phyloP scores from a whole-genome alignment of 2,797 vertebrate genomes.

The Eleutherodactylus coqui region DNA sequence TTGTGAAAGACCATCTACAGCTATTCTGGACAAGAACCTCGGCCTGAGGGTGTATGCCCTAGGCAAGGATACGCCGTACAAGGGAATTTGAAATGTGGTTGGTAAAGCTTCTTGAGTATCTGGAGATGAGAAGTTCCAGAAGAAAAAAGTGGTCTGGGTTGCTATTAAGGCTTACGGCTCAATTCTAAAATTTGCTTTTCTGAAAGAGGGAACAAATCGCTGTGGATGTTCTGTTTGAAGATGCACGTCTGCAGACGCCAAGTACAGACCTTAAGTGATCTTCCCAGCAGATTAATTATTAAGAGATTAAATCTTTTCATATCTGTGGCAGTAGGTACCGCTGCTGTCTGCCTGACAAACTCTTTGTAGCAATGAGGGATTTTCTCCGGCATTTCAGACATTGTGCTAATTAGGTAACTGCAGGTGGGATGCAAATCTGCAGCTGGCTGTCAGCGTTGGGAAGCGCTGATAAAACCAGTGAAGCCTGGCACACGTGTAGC shows the following conservation, averaged over 20 bases:
- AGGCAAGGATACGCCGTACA: too few relatives aligned
- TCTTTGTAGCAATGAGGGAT: conserved; percentile 39
- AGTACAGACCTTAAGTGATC: conserved; percentile 27
- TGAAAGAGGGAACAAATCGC: not conserved
- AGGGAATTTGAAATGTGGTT: not conserved
- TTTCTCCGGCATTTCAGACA: conserved; percentile 49
- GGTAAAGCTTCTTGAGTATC: not conserved
- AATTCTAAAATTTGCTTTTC: not conserved
- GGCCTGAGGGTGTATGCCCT: too few relatives aligned
- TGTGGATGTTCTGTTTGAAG: conserved; percentile 28
- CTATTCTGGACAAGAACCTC: too few relatives aligned
- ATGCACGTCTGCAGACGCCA: conserved; percentile 9
- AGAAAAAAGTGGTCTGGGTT: not conserved
- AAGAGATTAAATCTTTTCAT: conserved; percentile 52
- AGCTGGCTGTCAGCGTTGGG: conserved; percentile 49
- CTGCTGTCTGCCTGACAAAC: conserved; percentile 30
- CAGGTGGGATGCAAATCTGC: conserved; percentile 59
- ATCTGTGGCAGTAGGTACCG: conserved; percentile 27
- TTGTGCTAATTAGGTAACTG: conserved; percentile 55
- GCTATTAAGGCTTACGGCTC: conserved; percentile 1
- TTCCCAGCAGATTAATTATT: conserved; percentile 47
- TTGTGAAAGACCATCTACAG: too few relatives aligned
- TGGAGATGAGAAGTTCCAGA: not conserved
- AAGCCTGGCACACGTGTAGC: conserved; percentile 32
- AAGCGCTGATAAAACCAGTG: conserved; percentile 20